A percentile compares a stretch with the other conserved stretches of the same genome.
Evolutionary conservation across 37 sponge, comb jelly and placozoan genomes (phyloP).

Genomic region (Ephydatia muelleri): DNA sequence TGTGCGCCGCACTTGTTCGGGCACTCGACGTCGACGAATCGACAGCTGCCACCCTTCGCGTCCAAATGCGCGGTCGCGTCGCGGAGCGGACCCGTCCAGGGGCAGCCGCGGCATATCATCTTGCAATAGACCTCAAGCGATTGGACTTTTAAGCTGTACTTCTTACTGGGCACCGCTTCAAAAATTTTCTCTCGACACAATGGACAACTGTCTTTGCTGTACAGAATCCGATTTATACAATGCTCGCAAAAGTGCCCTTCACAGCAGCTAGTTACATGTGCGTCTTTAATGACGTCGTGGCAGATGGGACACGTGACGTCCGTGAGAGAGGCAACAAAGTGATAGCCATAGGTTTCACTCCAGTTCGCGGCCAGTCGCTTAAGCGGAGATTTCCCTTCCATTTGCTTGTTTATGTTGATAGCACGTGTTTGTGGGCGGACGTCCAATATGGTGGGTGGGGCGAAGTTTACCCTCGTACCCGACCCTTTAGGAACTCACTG

Average conservation of each 20-base stretch:
- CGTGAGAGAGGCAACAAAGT: too few species aligned
- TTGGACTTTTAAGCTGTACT: not conserved
- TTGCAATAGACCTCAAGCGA: conserved; percentile 21
- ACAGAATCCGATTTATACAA: not conserved
- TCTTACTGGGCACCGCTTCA: not conserved
- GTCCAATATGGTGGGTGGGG: too few species aligned
- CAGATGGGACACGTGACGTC: conserved; percentile 17
- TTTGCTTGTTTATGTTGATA: too few species aligned
- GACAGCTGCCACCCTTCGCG: conserved; percentile 3
- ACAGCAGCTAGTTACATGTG: conserved; percentile 13
- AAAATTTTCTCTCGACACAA: not conserved
- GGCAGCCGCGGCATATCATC: conserved; percentile 22
- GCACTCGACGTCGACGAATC: conserved; percentile 30
- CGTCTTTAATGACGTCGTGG: not conserved
- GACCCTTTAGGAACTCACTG: too few species aligned
- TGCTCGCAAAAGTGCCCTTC: conserved; percentile 18
- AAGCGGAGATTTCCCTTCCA: too few species aligned
- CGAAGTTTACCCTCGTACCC: too few species aligned
- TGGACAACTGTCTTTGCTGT: conserved; percentile 18
- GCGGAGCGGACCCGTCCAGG: conserved; percentile 26
- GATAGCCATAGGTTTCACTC: too few species aligned
- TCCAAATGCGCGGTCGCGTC: conserved; percentile 17
- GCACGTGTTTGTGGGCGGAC: too few species aligned
- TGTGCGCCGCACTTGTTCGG: conserved; percentile 9
- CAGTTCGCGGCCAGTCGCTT: too few species aligned